phyloP scores from a whole-genome alignment of 2,888 invertebrate genomes.

The Aphodius sticticus region DNA sequence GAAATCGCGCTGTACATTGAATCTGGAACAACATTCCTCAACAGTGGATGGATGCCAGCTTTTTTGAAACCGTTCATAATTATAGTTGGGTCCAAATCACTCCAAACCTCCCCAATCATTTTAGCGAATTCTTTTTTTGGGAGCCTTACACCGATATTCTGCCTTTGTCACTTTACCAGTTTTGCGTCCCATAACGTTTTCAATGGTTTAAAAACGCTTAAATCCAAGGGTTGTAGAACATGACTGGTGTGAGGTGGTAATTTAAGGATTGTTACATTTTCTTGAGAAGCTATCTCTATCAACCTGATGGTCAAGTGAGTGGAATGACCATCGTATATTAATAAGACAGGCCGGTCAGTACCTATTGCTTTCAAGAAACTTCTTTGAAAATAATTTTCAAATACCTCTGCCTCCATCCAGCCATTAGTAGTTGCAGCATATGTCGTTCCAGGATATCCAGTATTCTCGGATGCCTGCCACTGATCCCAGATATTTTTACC shows the following conservation, averaged over 20 bases:
- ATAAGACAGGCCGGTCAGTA: neutral
- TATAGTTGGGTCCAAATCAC: no score
- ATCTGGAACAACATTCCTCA: no score
- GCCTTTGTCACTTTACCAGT: no score
- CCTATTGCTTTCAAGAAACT: neutral
- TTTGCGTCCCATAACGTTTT: neutral
- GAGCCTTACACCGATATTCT: no score
- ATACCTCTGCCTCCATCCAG: neutral
- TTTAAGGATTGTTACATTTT: conserved; percentile 16
- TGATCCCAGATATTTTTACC: conserved; percentile 53
- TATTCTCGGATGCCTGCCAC: conserved; percentile 46
- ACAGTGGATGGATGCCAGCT: no score
- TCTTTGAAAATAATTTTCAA: conserved; percentile 40
- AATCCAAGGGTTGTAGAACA: neutral
- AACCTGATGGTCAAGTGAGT: neutral
- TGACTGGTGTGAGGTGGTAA: neutral
- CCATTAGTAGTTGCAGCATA: no score
- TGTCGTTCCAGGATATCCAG: no score
- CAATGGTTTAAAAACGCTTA: neutral
- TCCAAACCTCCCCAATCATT: no score
- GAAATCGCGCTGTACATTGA: no score
- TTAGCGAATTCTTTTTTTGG: no score
- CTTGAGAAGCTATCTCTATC: neutral
- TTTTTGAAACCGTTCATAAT: no score
- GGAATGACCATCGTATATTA: conserved; percentile 22